Conservation (phyloP, 2,113 vertebrate species). For the Sander lucioperca region DNA sequence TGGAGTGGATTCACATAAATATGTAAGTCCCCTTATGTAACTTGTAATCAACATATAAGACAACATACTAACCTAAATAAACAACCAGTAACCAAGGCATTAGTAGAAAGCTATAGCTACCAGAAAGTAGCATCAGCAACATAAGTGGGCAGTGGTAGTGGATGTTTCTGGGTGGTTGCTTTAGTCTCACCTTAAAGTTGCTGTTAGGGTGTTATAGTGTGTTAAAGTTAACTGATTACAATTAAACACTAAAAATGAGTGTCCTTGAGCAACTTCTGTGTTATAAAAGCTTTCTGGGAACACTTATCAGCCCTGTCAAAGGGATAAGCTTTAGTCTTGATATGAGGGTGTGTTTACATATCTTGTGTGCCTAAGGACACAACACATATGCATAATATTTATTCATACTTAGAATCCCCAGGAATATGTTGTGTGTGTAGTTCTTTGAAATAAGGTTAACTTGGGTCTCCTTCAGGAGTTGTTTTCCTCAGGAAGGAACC, state of each 20-base stretch:
- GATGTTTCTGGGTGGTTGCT: background rate
- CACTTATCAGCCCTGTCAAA: constrained; percentile 1
- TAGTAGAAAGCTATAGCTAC: background rate
- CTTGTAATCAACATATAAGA: background rate
- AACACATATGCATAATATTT: background rate
- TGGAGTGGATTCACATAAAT: constrained; percentile 7
- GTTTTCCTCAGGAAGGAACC: background rate
- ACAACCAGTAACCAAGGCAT: background rate
- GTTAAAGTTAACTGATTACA: background rate
- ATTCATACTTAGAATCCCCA: background rate
- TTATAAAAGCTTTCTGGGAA: constrained; percentile 19
- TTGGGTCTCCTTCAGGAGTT: constrained; percentile 2
- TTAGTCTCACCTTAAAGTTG: background rate
- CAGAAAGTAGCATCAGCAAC: background rate
- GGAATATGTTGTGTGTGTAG: background rate
- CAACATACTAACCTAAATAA: background rate
- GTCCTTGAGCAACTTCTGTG: background rate
- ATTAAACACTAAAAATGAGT: background rate
- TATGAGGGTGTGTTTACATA: background rate
- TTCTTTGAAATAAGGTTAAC: background rate
- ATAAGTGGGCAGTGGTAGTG: background rate
- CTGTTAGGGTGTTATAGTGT: background rate
- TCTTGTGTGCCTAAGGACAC: background rate
- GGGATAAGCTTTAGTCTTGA: background rate
- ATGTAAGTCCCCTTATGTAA: constrained; percentile 25